Evolutionary conservation across 2,113 vertebrate species (phyloP).

Genomic region (Silurus asotus): DNA sequence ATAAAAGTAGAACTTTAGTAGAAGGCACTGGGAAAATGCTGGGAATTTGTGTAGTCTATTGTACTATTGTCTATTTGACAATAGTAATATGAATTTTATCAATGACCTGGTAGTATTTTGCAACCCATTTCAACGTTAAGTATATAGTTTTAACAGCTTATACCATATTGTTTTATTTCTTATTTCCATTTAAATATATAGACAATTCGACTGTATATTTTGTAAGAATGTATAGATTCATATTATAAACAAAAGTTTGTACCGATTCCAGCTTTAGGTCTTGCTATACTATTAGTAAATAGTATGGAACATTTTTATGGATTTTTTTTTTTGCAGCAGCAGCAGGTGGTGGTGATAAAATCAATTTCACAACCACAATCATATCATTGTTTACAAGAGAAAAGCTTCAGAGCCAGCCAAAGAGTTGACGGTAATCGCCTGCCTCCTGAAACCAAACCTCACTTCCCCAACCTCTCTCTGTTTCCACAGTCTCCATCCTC

Average conservation of each 20-base stretch:
- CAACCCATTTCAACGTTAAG: neutral
- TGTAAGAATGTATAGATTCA: neutral
- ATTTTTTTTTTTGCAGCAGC: neutral
- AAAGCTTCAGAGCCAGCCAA: neutral
- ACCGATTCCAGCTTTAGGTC: neutral
- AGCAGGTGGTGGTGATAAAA: neutral
- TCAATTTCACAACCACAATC: neutral
- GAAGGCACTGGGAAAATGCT: neutral
- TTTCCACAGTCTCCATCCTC: neutral
- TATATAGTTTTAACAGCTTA: neutral
- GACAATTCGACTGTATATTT: neutral
- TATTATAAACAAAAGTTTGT: neutral
- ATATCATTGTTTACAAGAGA: neutral
- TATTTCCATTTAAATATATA: neutral
- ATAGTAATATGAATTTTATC: neutral
- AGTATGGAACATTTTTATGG: neutral
- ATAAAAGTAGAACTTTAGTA: neutral
- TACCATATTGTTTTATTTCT: neutral
- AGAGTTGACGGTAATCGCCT: neutral
- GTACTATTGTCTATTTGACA: too few relatives aligned
- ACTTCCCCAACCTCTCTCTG: neutral
- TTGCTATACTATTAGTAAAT: neutral
- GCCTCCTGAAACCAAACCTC: neutral
- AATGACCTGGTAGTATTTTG: neutral
- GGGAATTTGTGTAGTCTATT: too few relatives aligned